A percentile compares a stretch with the other conserved stretches of the same genome.
Evolutionary conservation across 2,113 vertebrate species (phyloP).

Genomic region (Eupsittula cactorum): DNA sequence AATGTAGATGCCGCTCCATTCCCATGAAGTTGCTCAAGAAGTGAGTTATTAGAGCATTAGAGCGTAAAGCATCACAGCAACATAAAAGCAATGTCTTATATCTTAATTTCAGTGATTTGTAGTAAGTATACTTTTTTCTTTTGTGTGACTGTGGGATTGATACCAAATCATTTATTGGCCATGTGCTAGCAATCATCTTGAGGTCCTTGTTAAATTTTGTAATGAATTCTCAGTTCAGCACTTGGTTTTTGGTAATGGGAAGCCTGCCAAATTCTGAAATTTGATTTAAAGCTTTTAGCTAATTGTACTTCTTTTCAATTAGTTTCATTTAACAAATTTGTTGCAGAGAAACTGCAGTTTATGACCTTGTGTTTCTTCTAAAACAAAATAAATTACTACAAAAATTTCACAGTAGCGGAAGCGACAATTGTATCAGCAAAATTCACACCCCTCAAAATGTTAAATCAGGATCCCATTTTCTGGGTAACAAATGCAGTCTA

Average conservation of each 20-base stretch:
- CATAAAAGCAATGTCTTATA: background rate
- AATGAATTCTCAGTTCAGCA: background rate
- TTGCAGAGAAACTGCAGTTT: constrained; percentile 18
- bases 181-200: background rate
- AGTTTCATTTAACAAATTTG: constrained; percentile 28
- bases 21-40: background rate
- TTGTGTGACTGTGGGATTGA: background rate
- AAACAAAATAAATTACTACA: background rate
- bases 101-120: background rate
- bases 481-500: background rate
- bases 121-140: background rate
- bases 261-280: constrained; percentile 2
- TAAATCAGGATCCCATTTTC: background rate
- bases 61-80: background rate
- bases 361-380: constrained; percentile 5
- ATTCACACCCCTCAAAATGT: background rate
- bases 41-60: background rate
- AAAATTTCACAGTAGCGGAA: background rate
- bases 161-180: background rate
- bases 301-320: constrained; percentile 48
- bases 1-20: background rate
- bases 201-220: background rate
- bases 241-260: constrained; percentile 11
- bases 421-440: background rate
- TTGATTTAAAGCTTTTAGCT: constrained; percentile 49